phyloP scores from a whole-genome alignment of 2,113 vertebrate species.

The Bubo bubo region DNA sequence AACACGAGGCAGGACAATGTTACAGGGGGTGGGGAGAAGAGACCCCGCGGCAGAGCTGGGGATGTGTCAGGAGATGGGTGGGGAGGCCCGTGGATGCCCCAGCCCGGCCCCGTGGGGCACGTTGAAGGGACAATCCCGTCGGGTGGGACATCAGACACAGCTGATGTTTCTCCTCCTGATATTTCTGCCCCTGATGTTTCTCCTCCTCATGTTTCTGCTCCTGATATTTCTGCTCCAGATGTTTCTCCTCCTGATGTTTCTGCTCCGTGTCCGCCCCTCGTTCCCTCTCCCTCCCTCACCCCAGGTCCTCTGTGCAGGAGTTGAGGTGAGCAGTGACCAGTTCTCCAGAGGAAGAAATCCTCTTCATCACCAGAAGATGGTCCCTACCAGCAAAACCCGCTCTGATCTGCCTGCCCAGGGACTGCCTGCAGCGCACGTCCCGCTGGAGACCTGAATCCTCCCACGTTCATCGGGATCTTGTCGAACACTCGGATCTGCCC shows the following conservation, averaged over 20 bases:
- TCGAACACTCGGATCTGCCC: background rate
- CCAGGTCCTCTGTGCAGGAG: background rate
- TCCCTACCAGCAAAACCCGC: rapidly evolving
- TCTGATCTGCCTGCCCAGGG: background rate
- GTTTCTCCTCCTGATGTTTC: background rate
- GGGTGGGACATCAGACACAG: background rate
- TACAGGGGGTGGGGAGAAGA: background rate
- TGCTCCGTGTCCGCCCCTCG: rapidly evolving
- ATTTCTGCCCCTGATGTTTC: background rate
- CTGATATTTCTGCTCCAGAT: background rate
- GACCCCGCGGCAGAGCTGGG: rapidly evolving
- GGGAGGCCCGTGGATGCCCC: background rate
- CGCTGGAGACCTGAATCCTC: background rate
- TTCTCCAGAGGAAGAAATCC: background rate
- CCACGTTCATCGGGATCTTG: background rate
- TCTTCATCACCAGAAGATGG: background rate
- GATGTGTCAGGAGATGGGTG: background rate
- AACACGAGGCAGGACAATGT: background rate
- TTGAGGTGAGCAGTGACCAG: rapidly evolving
- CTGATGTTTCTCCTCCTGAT: background rate
- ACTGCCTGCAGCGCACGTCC: rapidly evolving
- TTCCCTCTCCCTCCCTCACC: background rate
- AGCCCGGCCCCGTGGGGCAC: rapidly evolving
- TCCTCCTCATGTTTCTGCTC: background rate
- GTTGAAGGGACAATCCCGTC: rapidly evolving